Conservation (phyloP, 2,797 vertebrate species). For the Lagorchestes hirsutus region DNA sequence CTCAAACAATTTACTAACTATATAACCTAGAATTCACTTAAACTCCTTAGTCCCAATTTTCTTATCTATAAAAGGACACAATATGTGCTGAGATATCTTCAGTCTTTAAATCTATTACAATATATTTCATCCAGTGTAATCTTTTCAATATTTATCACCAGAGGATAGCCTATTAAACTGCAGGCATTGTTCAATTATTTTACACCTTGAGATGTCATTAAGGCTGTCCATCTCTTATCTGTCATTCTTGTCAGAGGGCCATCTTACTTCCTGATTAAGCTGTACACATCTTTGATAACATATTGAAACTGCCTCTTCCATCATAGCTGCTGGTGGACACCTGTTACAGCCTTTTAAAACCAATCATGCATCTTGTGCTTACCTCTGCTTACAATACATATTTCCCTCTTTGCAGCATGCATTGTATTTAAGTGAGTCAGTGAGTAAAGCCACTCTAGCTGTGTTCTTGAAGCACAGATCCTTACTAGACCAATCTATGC, state of each 20-base stretch:
- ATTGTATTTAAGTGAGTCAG: not conserved
- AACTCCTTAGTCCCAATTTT: not conserved
- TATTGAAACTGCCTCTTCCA: not conserved
- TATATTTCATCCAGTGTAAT: not conserved
- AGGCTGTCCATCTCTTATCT: not conserved
- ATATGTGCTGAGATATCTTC: not conserved
- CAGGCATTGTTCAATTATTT: not conserved
- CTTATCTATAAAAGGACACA: not conserved
- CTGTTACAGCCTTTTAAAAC: not conserved
- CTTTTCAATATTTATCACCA: not conserved
- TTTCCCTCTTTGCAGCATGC: no score
- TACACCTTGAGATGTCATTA: not conserved
- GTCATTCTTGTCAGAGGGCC: not conserved
- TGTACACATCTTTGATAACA: not conserved
- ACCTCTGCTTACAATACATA: not conserved
- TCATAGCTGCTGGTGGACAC: not conserved
- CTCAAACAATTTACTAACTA: not conserved
- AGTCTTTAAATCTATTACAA: not conserved
- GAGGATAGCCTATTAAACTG: not conserved
- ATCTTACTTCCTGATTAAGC: not conserved
- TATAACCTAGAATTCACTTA: not conserved
- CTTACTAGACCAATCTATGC: not conserved
- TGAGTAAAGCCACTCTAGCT: not conserved
- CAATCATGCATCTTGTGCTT: not conserved
- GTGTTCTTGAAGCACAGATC: not conserved